Base-by-base conservation (phyloP, 2,888 invertebrate species). In the Amphipoea lucens region DNA sequence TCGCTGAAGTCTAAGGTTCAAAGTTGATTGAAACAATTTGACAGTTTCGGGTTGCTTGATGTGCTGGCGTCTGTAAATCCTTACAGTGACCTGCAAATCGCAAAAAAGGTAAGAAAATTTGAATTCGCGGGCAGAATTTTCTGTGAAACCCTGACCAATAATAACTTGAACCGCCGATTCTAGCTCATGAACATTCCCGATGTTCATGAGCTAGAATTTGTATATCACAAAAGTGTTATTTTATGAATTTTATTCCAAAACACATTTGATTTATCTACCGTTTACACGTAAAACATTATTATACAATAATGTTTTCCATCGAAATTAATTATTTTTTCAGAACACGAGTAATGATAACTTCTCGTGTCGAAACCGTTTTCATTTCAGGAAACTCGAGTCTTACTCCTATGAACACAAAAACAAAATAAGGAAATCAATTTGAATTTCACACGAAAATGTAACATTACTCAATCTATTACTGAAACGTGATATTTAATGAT, bases 341-440 rank as follows among this genome's bases (percentile, higher is more conserved):
- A 63, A 54, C n/a, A 65, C 45, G n/a, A 66, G 29, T 73, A 62
- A 79, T 74, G 65, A 74, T 83, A 54, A 66, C 12, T 83, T 82
- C 9, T 78, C 70, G 79, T 83, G 79, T 62, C 65, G 12, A 40
- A 57, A 73, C 40, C 69, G 66, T 45, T 70, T 79, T 48, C 11
- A 48, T 83, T 83, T 48, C 65, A 83, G 79, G 84, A 83, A 83
- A 65, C 45, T 62, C 54, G 20, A 62, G 36, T 17, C n/a, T 71
- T 23, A 62, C 20, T 63, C 9, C 17, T 65, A 20, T 60, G 42
- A 73, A 63, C 42, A 71, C 17, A 14, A 51, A 73, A 65, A 70
- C 40, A 54, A 66, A 82, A 74, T 74, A 79, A 65, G 40, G 51
- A 83, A 78, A 83, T 74, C 54, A n/a, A 74, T 40, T 62, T 54